phyloP scores from a whole-genome alignment of 2,797 vertebrate species.

The Siniperca scherzeri region DNA sequence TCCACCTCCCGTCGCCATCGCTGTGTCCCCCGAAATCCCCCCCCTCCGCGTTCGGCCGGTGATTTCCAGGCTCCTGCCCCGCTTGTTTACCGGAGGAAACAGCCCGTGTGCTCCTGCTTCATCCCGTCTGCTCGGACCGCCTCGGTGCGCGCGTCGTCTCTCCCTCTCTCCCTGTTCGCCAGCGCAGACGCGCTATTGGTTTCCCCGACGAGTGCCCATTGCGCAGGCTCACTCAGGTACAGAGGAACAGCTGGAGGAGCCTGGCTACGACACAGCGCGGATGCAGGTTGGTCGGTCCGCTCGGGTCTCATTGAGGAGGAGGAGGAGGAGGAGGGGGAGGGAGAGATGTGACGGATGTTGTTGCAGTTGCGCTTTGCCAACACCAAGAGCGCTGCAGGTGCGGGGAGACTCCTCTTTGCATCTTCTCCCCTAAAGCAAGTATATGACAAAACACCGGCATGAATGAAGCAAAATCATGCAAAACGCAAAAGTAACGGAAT shows the following conservation, averaged over 20 bases:
- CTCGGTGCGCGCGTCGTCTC: constrained; percentile 23
- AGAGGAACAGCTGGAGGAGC: constrained; percentile 64
- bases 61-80: constrained; percentile 74
- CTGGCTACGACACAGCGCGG: constrained; percentile 40
- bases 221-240: constrained; percentile 67
- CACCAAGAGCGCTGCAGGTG: constrained; percentile 40
- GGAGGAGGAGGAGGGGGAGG: not conserved
- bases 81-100: constrained; percentile 72
- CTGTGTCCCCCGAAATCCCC: constrained; percentile 67
- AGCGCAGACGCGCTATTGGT: constrained; percentile 62
- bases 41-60: constrained; percentile 62
- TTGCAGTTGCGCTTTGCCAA: constrained; percentile 43
- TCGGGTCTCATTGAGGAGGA: constrained; percentile 45
- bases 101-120: constrained; percentile 46
- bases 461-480: not conserved
- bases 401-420: not conserved
- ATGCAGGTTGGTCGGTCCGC: constrained; percentile 59
- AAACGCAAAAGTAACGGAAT: not conserved
- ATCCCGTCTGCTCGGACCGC: constrained; percentile 35
- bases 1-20: constrained; percentile 84
- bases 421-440: not conserved
- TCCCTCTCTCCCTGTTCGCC: constrained; percentile 36
- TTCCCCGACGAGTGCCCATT: constrained; percentile 58
- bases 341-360: constrained; percentile 51
- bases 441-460: too few species aligned